Evolutionary conservation across 2,797 vertebrate genomes (phyloP), one percentile per base, ranked within the genome.

Genomic region (Neosilurus hyrtlii): DNA sequence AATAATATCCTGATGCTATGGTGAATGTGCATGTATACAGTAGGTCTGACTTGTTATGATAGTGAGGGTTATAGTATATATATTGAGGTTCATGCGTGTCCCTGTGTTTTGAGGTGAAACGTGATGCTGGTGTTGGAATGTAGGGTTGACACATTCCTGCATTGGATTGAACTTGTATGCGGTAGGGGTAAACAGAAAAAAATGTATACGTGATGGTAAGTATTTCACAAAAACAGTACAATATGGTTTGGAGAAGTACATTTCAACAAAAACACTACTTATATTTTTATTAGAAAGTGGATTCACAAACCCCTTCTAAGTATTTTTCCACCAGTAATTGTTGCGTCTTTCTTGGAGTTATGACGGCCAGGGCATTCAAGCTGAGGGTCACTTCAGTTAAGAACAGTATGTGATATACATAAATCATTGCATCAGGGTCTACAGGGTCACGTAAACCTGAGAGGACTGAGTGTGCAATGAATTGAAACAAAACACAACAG

Each of bases 401-500:
- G 72, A 37, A 75, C 54, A 35, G 73, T 35, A 37, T 10, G 5
- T 59, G 16, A 59, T 54, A 22, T 7, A 22, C 54, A 35, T 35
- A 30, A 75, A 54, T 37, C 26, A 22, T 10, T 57, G 54, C 73
- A 75, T 2, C 18, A 1, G 54, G 37, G 11, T 54, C 54, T 75
- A 54, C 54, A 57, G 73, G 54, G 54, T 59, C n/a, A 72, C 0
- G 16, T 62, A 75, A 81, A 63, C 30, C 35, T 70, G 54, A 79
- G 63, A 24, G 18, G 20, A 24, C 67, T 14, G 61, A 73, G n/a
- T 67, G 59, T 54, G 52, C 30, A 79, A 85, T 79, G 57, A 79
- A 71, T 37, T 57, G 68, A 68, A 82, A 30, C 76, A 56, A 83
- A 74, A 22, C 24, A 72, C 57, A 80, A 61, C 84, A 80, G 82